These are phyloP conservation scores for Nannoperca obscura DNA, from an alignment of 2,797 vertebrate species.

Conservation along the genomic window DNA sequence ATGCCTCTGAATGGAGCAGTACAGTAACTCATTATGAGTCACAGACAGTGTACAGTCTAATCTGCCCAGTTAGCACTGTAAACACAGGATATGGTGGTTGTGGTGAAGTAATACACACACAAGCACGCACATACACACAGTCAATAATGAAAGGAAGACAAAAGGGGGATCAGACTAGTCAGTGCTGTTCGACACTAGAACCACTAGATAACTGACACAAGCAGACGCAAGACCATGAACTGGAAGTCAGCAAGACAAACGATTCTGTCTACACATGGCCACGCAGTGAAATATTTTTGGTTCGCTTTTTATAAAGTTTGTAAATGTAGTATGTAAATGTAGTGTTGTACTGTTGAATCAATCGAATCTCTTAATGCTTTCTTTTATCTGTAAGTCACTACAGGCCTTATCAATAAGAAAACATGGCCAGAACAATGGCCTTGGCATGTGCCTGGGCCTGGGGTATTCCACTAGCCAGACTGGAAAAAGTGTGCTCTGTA, in stretches of 20 bases:
- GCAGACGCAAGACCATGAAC: conserved; percentile 30
- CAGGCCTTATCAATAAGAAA: conserved; percentile 64
- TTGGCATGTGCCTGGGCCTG: conserved; percentile 40
- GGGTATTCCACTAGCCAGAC: conserved; percentile 35
- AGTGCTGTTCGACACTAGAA: conserved; percentile 45
- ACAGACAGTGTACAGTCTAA: conserved; percentile 66
- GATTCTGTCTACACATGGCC: neutral
- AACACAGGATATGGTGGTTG: conserved; percentile 72
- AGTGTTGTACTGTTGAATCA: conserved; percentile 7
- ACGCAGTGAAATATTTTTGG: neutral
- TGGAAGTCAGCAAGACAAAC: neutral
- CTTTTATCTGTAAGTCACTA: neutral
- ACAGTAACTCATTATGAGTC: conserved; percentile 77
- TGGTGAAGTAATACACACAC: conserved; percentile 29
- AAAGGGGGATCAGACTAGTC: conserved; percentile 51
- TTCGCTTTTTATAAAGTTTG: neutral
- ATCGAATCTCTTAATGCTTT: neutral
- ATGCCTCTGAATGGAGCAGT: conserved; percentile 47
- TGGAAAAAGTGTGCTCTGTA: conserved; percentile 28
- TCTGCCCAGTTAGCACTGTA: conserved; percentile 55
- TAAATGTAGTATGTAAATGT: neutral
- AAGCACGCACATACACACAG: conserved; percentile 19
- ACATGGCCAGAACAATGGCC: conserved; percentile 59
- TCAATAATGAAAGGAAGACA: conserved; percentile 58
- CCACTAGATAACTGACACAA: conserved; percentile 15